These are phyloP conservation scores for Sebastes itinus DNA, from an alignment of 2,797 vertebrate genomes.

Conservation along the genomic window DNA sequence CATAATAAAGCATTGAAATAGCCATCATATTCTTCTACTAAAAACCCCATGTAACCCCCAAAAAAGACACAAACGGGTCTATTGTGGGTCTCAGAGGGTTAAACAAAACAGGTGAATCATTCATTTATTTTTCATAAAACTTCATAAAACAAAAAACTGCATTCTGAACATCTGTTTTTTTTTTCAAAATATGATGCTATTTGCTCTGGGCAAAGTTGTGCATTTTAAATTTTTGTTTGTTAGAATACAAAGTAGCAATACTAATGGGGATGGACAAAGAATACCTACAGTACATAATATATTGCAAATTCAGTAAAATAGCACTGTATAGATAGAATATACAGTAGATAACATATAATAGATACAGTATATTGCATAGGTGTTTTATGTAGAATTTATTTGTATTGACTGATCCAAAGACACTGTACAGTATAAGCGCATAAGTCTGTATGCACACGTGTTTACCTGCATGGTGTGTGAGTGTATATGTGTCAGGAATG, in stretches of 20 bases:
- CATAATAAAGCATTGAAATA: no score
- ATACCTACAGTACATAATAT: background rate
- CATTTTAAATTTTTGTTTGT: background rate
- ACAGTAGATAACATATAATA: background rate
- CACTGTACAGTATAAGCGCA: background rate
- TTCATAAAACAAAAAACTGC: background rate
- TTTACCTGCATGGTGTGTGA: conserved; percentile 23
- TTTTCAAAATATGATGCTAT: background rate
- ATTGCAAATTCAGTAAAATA: background rate
- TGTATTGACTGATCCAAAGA: background rate
- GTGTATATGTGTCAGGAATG: conserved; percentile 68
- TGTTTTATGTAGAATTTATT: background rate
- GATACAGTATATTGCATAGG: background rate
- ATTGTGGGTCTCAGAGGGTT: no score
- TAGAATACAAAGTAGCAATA: background rate
- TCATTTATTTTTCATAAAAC: background rate
- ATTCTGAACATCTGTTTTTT: background rate
- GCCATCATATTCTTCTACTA: no score
- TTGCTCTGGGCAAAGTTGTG: background rate
- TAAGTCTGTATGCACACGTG: conserved; percentile 1
- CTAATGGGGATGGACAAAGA: background rate
- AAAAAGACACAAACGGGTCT: no score
- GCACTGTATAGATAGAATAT: background rate
- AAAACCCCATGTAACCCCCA: no score
- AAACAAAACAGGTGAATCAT: background rate